phyloP scores from a whole-genome alignment of 2,797 vertebrate genomes.

The Chelon auratus region DNA sequence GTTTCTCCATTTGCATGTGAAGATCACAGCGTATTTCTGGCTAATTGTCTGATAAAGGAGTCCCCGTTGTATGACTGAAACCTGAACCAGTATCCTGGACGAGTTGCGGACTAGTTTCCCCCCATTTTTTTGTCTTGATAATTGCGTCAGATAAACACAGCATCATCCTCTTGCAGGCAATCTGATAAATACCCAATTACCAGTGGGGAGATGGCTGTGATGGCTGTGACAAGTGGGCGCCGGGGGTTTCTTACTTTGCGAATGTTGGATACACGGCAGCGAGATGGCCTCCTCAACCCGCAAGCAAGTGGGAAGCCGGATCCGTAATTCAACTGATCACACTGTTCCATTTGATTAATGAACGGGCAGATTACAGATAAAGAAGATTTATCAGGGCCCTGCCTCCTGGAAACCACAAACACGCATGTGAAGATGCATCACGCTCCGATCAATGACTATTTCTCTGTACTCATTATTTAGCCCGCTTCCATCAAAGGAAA shows the following conservation, averaged over 20 bases:
- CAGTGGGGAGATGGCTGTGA: constrained; percentile 84
- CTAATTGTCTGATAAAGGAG: constrained; percentile 48
- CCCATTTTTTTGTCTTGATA: constrained; percentile 88
- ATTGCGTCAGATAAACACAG: constrained; percentile 92
- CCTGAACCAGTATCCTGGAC: constrained; percentile 71
- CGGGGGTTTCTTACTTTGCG: constrained; percentile 65
- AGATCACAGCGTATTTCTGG: constrained; percentile 47
- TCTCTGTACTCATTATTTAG: constrained; percentile 50
- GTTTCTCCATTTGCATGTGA: constrained; percentile 75
- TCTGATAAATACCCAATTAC: constrained; percentile 99
- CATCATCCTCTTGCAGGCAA: constrained; percentile 86
- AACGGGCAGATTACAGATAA: constrained; percentile 76
- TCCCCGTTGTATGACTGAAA: constrained; percentile 20
- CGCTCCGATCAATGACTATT: constrained; percentile 65
- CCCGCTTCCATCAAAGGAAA: constrained; percentile 62
- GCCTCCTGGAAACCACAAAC: constrained; percentile 56
- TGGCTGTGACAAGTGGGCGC: constrained; percentile 82
- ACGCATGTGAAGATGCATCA: constrained; percentile 54
- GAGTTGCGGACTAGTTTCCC: constrained; percentile 74
- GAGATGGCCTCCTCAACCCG: constrained; percentile 63
- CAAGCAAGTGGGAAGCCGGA: constrained; percentile 62
- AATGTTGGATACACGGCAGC: constrained; percentile 35
- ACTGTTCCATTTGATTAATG: constrained; percentile 85
- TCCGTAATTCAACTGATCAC: constrained; percentile 80
- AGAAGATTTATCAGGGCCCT: constrained; percentile 73